A percentile compares a stretch with the other conserved stretches of the same genome.
Conservation (phyloP, 1,140 invertebrate species). For the Euura saliciscinereae region DNA sequence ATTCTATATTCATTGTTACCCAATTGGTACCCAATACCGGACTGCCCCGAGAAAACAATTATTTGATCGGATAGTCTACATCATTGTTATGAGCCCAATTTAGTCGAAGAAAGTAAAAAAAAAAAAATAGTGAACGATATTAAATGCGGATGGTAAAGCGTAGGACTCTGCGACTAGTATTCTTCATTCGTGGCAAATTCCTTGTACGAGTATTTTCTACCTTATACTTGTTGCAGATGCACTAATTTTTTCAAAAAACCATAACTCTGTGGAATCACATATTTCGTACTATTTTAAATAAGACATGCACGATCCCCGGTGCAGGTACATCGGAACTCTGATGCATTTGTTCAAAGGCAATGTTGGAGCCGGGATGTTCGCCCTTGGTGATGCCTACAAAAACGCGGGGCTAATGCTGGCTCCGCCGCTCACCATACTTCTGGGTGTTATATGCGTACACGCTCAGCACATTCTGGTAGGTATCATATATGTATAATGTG, state of each 20-base stretch:
- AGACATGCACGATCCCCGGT: slow-evolving; percentile 30
- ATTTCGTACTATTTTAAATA: slow-evolving; percentile 11
- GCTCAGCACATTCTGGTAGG: slow-evolving; percentile 75
- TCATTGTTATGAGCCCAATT: too few relatives aligned
- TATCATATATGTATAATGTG: slow-evolving; percentile 25
- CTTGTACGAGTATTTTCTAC: too few relatives aligned
- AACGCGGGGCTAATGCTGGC: slow-evolving; percentile 74
- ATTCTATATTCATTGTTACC: too few relatives aligned
- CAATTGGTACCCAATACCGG: too few relatives aligned
- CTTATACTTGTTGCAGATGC: background rate
- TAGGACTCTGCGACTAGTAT: background rate
- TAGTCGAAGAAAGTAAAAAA: too few relatives aligned
- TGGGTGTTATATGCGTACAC: slow-evolving; percentile 75
- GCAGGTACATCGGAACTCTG: slow-evolving; percentile 73
- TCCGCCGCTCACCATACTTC: slow-evolving; percentile 67
- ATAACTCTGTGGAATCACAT: slow-evolving; percentile 4
- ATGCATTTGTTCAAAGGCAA: slow-evolving; percentile 79
- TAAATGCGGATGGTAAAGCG: background rate
- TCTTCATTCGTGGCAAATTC: background rate
- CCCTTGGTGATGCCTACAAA: slow-evolving; percentile 78
- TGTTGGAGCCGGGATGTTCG: slow-evolving; percentile 77
- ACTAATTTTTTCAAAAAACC: background rate
- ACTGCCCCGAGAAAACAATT: too few relatives aligned
- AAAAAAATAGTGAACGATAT: background rate
- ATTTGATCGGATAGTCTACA: too few relatives aligned